Conservation (phyloP, 1,140 invertebrate genomes). For the Sitobion miscanthi region DNA sequence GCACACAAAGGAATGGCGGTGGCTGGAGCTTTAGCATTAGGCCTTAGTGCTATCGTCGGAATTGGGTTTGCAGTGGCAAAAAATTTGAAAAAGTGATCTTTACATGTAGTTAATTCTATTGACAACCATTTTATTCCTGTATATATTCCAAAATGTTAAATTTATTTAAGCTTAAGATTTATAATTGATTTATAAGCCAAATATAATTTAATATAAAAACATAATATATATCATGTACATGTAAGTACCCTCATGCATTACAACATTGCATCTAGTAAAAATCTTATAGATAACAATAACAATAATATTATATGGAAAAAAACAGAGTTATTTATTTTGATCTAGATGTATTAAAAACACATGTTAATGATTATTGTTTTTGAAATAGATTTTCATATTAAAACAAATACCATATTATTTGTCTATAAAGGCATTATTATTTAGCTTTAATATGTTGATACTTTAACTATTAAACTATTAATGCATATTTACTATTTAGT, state of each 20-base stretch:
- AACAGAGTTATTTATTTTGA: not conserved
- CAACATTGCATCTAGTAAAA: not conserved
- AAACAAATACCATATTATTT: not conserved
- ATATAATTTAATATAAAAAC: not conserved
- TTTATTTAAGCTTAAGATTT: conserved; percentile 20
- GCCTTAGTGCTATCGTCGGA: conserved; percentile 79
- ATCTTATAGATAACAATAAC: not conserved
- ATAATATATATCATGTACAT: not conserved
- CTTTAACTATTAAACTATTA: not conserved
- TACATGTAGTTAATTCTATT: not conserved
- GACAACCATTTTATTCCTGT: conserved; percentile 25
- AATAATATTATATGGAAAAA: conserved; percentile 8
- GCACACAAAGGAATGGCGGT: conserved; percentile 87
- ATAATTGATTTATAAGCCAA: not conserved
- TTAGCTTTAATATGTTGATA: not conserved
- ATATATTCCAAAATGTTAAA: conserved; percentile 9
- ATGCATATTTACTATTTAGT: conserved; percentile 9
- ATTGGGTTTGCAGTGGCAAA: conserved; percentile 79
- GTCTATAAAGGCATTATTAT: not conserved
- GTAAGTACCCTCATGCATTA: not conserved
- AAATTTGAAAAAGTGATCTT: conserved; percentile 63
- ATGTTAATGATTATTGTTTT: not conserved
- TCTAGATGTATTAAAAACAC: not conserved
- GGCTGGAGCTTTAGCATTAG: conserved; percentile 80
- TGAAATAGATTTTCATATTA: not conserved